These are phyloP conservation scores for Hypomesus transpacificus DNA, from an alignment of 2,113 vertebrate genomes.

Conservation along the genomic window DNA sequence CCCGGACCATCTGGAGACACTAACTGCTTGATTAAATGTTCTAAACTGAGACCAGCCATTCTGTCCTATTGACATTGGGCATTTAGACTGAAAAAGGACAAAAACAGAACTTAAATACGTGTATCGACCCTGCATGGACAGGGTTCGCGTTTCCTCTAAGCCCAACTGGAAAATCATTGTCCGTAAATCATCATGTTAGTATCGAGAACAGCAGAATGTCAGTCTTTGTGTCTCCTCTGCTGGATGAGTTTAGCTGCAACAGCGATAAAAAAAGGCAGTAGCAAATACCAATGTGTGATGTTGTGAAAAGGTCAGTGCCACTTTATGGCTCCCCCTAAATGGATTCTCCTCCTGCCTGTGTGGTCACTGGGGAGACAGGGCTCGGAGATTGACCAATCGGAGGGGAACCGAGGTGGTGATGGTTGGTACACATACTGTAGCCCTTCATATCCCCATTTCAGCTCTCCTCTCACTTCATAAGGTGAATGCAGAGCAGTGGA, in stretches of 20 bases:
- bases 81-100: constrained; percentile 25
- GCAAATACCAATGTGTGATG: constrained; percentile 45
- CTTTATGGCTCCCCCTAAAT: constrained; percentile 49
- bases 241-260: constrained; percentile 42
- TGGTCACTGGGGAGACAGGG: constrained; percentile 47
- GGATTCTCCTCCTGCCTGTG: constrained; percentile 45
- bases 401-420: constrained; percentile 6
- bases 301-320: constrained; percentile 51
- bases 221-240: constrained; percentile 23
- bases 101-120: constrained; percentile 30
- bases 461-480: constrained; percentile 16
- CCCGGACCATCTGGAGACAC: constrained; percentile 6
- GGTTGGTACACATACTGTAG: background rate
- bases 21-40: constrained; percentile 3
- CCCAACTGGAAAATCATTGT: constrained; percentile 26
- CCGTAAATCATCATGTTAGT: constrained; percentile 26
- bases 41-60: constrained; percentile 15
- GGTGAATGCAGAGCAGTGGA: constrained; percentile 2
- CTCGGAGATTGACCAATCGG: constrained; percentile 4
- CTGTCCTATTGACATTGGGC: constrained; percentile 6
- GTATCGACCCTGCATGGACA: constrained; percentile 33
- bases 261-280: constrained; percentile 25
- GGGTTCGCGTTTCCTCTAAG: background rate
- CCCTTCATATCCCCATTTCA: background rate
- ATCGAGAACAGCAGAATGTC: background rate